Evolutionary conservation across 2,888 invertebrate species (phyloP), one percentile per base, ranked within the genome.

Genomic region (Limenitis camilla): DNA sequence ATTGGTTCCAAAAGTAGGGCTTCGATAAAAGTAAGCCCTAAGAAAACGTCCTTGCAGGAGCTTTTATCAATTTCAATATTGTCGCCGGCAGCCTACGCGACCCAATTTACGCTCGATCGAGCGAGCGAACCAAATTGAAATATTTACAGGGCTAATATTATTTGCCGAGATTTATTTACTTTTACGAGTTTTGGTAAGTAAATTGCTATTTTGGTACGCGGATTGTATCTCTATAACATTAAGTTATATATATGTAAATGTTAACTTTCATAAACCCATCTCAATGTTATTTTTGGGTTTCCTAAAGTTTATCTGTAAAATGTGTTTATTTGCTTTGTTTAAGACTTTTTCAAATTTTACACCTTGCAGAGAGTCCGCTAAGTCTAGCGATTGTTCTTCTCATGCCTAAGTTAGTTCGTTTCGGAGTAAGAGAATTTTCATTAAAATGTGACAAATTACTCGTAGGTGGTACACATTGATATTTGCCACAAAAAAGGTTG

Each of bases 21-120:
- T 39, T 33, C 43, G 31, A 47, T 51, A 47, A 45, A 45, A 44
- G 45, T 53, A 40, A 55, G 55, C 55, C 41, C 46, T 45, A 42
- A 55, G 49, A 43, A 42, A 49, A 44, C 52, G 41, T 46, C 38
- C 45, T 53, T 39, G 38, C 28, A 35, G 40, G 50, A 48, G 48
- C 56, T 51, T 53, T 53, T 54, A 54, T 45, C 58, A 60, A 55
- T 57, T 53, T 52, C 55, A 55, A 59, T 56, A 58, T 56, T 54
- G 58, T 58, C 55, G 53, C 40, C 47, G 40, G 43, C 45, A 11
- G 41, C 50, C 33, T n/a, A 8, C 43, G 36, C 50, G 49, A 43
- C 55, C 55, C 55, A 49, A 19, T 55, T 32, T 7, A 46, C 43
- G 52, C 57, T 38, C 43, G 44, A 43, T 46, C 53, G 46, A 49